Evolutionary conservation across 2,797 vertebrate genomes (phyloP).

Genomic region (Anniella stebbinsi): DNA sequence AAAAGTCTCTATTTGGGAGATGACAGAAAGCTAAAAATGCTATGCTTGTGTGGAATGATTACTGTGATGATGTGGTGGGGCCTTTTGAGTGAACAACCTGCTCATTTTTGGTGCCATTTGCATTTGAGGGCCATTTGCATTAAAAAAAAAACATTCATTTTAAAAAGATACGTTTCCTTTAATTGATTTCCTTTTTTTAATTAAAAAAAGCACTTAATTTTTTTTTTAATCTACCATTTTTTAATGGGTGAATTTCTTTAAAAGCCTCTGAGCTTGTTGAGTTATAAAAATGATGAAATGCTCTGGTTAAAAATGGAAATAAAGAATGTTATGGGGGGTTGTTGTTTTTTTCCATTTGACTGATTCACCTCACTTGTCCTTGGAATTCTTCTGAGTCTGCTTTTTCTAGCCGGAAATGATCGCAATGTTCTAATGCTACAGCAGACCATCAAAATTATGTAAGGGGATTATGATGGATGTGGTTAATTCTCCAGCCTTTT

Average conservation of each 20-base stretch:
- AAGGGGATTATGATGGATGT: neutral
- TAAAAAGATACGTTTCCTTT: too few species aligned
- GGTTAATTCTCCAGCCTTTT: neutral
- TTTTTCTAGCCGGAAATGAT: neutral
- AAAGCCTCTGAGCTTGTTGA: neutral
- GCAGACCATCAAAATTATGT: neutral
- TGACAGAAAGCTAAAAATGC: neutral
- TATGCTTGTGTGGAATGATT: neutral
- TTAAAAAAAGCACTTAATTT: neutral
- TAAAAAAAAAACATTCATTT: too few species aligned
- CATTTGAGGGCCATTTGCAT: neutral
- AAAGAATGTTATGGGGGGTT: too few species aligned
- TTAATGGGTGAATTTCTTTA: neutral
- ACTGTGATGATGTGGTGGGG: neutral
- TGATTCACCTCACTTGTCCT: neutral
- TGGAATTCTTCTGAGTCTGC: neutral
- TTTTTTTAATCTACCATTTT: too few species aligned
- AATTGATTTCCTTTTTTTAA: neutral
- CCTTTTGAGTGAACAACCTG: neutral
- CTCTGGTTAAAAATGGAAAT: neutral
- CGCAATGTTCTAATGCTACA: fast-evolving
- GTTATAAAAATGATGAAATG: neutral
- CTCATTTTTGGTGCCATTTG: neutral
- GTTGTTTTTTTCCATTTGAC: neutral
- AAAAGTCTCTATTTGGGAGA: neutral